A percentile compares a stretch with the other conserved stretches of the same genome.
Evolutionary conservation across 2,113 vertebrate species (phyloP).

Genomic region (Alexandromys fortis): DNA sequence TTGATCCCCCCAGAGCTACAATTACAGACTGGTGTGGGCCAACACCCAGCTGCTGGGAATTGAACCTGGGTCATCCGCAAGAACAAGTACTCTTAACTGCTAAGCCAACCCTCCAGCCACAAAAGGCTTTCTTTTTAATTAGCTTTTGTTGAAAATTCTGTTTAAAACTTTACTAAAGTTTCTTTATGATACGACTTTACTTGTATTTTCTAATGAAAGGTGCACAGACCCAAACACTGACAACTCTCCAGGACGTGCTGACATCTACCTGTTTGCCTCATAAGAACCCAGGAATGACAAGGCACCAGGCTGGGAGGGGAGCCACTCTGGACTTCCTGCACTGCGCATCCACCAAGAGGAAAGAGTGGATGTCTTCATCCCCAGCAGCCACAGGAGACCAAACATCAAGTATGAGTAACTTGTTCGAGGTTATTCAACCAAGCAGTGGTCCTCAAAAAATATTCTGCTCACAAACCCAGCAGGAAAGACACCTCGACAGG

Average conservation of each 20-base stretch:
- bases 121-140: constrained; percentile 26
- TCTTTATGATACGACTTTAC: neutral
- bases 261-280: neutral
- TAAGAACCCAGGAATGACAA: constrained; percentile 27
- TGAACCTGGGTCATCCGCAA: neutral
- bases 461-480: neutral
- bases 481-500: neutral
- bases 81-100: neutral
- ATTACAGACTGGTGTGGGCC: neutral
- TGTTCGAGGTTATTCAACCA: neutral
- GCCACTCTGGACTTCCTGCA: neutral
- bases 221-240: neutral
- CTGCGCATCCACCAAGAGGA: neutral
- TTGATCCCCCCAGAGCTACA: too few relatives aligned
- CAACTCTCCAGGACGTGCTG: constrained; percentile 29
- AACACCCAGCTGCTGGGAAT: neutral
- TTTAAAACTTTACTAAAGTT: neutral
- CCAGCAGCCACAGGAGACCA: neutral
- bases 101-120: neutral
- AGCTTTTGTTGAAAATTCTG: neutral
- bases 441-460: neutral
- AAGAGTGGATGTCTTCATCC: neutral
- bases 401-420: neutral
- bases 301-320: rapidly evolving
- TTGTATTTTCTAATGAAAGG: constrained; percentile 26